A percentile compares a stretch with the other conserved stretches of the same genome.
These are phyloP conservation scores for Pristionchus mayeri DNA, from an alignment of 2,888 invertebrate species.

Conservation along the genomic window DNA sequence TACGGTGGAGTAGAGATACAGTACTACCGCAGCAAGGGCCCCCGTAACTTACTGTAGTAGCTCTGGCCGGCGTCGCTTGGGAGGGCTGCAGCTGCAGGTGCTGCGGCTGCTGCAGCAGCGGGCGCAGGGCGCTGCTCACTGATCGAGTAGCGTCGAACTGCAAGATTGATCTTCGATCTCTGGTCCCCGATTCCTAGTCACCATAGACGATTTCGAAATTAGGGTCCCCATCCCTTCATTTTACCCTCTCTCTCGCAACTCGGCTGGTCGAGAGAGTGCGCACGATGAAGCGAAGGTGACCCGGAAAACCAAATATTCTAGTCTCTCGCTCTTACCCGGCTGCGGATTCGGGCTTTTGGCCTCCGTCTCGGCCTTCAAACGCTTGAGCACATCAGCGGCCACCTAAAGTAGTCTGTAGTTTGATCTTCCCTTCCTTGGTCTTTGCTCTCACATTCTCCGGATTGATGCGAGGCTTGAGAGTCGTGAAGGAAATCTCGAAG, in stretches of 20 bases:
- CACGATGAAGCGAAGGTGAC: too few relatives aligned
- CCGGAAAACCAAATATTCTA: too few relatives aligned
- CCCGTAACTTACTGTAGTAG: too few relatives aligned
- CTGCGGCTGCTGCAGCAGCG: too few relatives aligned
- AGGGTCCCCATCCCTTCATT: too few relatives aligned
- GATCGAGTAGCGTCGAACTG: constrained; percentile 11
- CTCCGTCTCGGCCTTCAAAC: background rate
- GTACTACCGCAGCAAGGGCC: too few relatives aligned
- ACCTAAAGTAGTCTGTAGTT: background rate
- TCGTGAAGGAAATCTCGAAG: constrained; percentile 40
- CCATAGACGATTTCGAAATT: too few relatives aligned
- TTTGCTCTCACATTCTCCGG: background rate
- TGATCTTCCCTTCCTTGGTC: constrained; percentile 18
- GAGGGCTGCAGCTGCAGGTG: too few relatives aligned
- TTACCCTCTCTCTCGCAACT: too few relatives aligned
- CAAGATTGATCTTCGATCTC: constrained; percentile 4
- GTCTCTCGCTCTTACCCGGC: constrained; percentile 43
- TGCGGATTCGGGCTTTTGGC: constrained; percentile 39
- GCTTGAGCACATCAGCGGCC: constrained; percentile 22
- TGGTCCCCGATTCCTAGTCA: background rate
- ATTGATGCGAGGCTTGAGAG: constrained; percentile 40
- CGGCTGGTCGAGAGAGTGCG: too few relatives aligned
- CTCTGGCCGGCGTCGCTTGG: too few relatives aligned
- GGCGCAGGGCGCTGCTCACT: background rate
- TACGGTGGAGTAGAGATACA: too few relatives aligned